Conservation (phyloP, 2,797 vertebrate species). For the Denticeps clupeoides region DNA sequence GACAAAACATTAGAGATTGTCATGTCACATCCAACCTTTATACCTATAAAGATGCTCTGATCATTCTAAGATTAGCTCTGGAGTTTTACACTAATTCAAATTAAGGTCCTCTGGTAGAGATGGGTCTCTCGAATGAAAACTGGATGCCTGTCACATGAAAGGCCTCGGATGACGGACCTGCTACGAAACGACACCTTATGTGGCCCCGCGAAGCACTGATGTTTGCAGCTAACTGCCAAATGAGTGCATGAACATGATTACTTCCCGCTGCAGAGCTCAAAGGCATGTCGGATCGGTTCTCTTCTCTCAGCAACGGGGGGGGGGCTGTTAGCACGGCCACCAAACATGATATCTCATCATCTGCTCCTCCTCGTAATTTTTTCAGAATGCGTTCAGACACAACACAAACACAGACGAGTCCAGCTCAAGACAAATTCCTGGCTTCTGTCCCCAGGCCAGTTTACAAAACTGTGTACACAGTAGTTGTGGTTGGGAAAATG, state of each 20-base stretch:
- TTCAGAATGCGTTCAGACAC: constrained; percentile 23
- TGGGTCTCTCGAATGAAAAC: not conserved
- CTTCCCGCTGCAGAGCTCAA: constrained; percentile 7
- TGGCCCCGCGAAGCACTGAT: constrained; percentile 1
- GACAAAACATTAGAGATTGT: not conserved
- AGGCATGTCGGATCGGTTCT: constrained; percentile 5
- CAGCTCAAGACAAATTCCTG: no score
- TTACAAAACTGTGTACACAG: no score
- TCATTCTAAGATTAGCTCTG: not conserved
- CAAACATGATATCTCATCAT: constrained; percentile 13
- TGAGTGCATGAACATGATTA: constrained; percentile 14
- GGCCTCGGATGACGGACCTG: constrained; percentile 12
- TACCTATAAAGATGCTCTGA: not conserved
- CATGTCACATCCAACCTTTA: not conserved
- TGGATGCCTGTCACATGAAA: constrained; percentile 11
- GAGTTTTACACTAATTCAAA: not conserved
- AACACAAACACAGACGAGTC: constrained; percentile 23
- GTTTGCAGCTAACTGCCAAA: constrained; percentile 11
- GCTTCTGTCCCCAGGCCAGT: no score
- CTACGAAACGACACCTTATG: constrained; percentile 11
- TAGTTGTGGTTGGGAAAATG: no score
- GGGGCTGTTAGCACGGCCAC: not conserved
- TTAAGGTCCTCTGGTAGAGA: not conserved
- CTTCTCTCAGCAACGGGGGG: constrained; percentile 10
- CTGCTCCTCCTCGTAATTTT: constrained; percentile 17